These are phyloP conservation scores for Phalera bucephala DNA, from an alignment of 2,888 invertebrate species.

Conservation along the genomic window DNA sequence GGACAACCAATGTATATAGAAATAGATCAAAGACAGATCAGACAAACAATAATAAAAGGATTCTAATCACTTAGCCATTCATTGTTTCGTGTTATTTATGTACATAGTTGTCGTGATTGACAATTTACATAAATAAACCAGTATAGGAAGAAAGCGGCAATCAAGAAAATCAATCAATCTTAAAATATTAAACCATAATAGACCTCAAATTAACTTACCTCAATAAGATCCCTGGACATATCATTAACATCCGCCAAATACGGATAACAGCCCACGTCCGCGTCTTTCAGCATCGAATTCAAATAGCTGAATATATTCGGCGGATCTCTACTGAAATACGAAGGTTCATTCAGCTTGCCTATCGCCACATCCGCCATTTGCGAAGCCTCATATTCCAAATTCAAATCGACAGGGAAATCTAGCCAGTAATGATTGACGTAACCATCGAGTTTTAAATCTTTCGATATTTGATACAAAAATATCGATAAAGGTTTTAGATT, in stretches of 20 bases:
- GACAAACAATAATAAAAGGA: too few species aligned
- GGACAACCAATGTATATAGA: too few species aligned
- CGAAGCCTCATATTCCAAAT: slow-evolving; percentile 62
- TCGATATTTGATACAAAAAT: slow-evolving; percentile 89
- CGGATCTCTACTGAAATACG: slow-evolving; percentile 84
- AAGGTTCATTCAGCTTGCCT: slow-evolving; percentile 83
- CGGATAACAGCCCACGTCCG: slow-evolving; percentile 85
- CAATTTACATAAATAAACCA: too few species aligned
- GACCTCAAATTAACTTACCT: slow-evolving; percentile 82
- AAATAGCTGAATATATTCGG: slow-evolving; percentile 89
- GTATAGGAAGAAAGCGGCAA: too few species aligned
- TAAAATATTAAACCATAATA: background rate
- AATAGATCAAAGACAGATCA: too few species aligned
- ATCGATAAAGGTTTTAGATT: slow-evolving; percentile 86
- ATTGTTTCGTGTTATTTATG: too few species aligned
- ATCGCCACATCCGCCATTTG: slow-evolving; percentile 83
- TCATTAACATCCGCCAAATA: slow-evolving; percentile 89
- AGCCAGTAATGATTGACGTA: slow-evolving; percentile 93
- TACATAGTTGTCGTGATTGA: too few species aligned
- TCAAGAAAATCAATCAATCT: too few species aligned
- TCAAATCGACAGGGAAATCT: slow-evolving; percentile 89
- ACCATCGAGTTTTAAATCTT: slow-evolving; percentile 87
- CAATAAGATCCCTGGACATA: slow-evolving; percentile 88
- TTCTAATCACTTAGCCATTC: too few species aligned
- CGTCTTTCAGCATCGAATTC: slow-evolving; percentile 83